Evolutionary conservation across 2,888 invertebrate genomes (phyloP).

Genomic region (Trichogramma evanescens): DNA sequence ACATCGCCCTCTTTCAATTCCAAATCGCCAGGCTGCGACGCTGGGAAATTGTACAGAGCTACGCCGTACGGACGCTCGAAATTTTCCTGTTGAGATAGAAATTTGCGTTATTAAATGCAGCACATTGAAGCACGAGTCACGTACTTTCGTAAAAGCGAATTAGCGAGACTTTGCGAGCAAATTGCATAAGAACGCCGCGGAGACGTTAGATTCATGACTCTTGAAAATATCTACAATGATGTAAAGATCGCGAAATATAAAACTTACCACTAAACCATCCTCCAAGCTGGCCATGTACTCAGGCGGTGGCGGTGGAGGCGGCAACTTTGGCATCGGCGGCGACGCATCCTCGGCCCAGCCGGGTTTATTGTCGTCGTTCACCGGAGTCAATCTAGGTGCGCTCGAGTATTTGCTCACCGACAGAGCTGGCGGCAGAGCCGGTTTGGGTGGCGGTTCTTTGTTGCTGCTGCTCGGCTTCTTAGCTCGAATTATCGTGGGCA

Average conservation of each 20-base stretch:
- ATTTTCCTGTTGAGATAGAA: slow-evolving; percentile 24
- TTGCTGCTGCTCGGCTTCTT: slow-evolving; percentile 52
- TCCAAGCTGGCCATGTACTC: slow-evolving; percentile 39
- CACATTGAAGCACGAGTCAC: too few species aligned
- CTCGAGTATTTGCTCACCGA: slow-evolving; percentile 12
- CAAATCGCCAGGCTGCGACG: slow-evolving; percentile 70
- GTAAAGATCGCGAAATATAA: neutral
- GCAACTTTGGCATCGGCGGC: slow-evolving; percentile 73
- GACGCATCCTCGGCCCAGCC: slow-evolving; percentile 49
- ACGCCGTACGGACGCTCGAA: slow-evolving; percentile 61
- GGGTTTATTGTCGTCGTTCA: neutral
- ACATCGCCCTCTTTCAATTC: slow-evolving; percentile 70
- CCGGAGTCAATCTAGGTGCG: slow-evolving; percentile 5
- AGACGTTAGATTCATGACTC: neutral
- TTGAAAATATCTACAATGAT: neutral
- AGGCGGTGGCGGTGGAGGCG: slow-evolving; percentile 69
- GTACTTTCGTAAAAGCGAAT: too few species aligned
- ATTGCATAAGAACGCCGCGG: too few species aligned
- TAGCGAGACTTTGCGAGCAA: too few species aligned
- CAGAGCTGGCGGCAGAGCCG: neutral
- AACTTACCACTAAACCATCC: slow-evolving; percentile 29
- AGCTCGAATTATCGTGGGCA: slow-evolving; percentile 71
- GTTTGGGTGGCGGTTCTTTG: neutral
- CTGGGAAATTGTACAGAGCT: slow-evolving; percentile 71
- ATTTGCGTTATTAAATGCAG: too few species aligned